Base-by-base conservation (phyloP, 1,140 invertebrate genomes). In the Cephus cinctus region DNA sequence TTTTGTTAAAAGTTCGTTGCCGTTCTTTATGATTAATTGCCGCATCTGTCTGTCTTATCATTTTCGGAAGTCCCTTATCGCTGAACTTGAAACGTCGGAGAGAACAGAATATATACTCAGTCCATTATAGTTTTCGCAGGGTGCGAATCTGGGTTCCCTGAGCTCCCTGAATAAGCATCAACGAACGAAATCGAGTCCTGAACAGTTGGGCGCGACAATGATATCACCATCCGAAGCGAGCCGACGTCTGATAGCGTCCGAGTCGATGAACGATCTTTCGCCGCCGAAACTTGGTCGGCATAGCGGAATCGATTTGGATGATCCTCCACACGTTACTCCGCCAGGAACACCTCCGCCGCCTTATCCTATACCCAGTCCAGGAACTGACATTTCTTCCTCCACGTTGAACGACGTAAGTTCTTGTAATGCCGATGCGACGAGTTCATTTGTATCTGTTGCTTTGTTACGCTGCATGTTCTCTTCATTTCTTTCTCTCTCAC, bases 331-430 rank as follows among this genome's bases (percentile, higher is more conserved):
- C 46, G 75, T 81, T 3, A 88, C 88, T 30, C 90, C 90, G 20
- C 89, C 90, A 1, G 89, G 89, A 30, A 92, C 90, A 31, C 90
- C 92, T 14, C 91, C 90, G 32, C 90, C 92, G 31, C 90, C 90
- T 8, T 93, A 94, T 78, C 79, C 78, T 36, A 69, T 74, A 44
- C 73, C 77, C 14, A 66, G 54, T 51, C 56, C 69, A 14, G 65
- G 49, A 21, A 54, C 57, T 35, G 73, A 77, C 32, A 56, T 61
- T 2, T 64, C 64, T n/a, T 63, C 57, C n/a, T 67, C 67, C 4
- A 61, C 66, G 14, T 42, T 69, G 9, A 74, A 73, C 9, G 72
- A 75, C 52, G 72, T 76, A 61, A 57, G 62, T 58, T 20, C n/a
- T 27, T 27, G 25, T 27, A 27, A 27, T 27, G 25, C n/a, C n/a